Evolutionary conservation across 1,140 invertebrate genomes (phyloP).

Genomic region (Drosophila sechellia): DNA sequence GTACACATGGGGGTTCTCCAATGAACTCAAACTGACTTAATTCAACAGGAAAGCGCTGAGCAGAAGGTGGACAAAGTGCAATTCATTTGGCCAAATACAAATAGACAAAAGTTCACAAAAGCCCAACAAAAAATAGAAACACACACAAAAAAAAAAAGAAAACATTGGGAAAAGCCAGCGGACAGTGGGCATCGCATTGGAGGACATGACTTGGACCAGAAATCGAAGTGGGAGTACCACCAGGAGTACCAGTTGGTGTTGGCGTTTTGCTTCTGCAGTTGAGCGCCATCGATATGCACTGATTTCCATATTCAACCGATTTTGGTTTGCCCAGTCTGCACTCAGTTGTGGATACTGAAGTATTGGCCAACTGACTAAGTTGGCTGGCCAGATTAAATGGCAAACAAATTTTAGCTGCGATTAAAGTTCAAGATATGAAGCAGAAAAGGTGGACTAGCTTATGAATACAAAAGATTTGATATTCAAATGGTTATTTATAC

Average conservation of each 20-base stretch:
- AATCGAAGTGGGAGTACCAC: slow-evolving; percentile 26
- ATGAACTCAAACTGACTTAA: slow-evolving; percentile 34
- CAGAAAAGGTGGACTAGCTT: background rate
- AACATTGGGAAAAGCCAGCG: slow-evolving; percentile 22
- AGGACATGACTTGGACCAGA: slow-evolving; percentile 34
- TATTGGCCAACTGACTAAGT: slow-evolving; percentile 22
- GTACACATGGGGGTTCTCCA: slow-evolving; percentile 10
- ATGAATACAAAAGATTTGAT: background rate
- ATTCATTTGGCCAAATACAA: slow-evolving; percentile 57
- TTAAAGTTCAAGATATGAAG: slow-evolving; percentile 20
- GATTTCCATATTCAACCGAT: slow-evolving; percentile 54
- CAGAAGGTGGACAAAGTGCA: slow-evolving; percentile 47
- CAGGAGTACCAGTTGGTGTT: slow-evolving; percentile 21
- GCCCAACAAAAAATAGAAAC: slow-evolving; percentile 24
- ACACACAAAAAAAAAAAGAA: slow-evolving; percentile 1
- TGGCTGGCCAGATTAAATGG: slow-evolving; percentile 34
- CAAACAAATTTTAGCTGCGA: slow-evolving; percentile 40
- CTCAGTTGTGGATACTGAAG: slow-evolving; percentile 34
- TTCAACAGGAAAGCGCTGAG: slow-evolving; percentile 17
- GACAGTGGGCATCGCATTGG: slow-evolving; percentile 41
- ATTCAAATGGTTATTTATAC: too few species aligned
- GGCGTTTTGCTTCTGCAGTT: slow-evolving; percentile 20
- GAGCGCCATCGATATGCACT: slow-evolving; percentile 45
- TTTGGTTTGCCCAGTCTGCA: slow-evolving; percentile 30
- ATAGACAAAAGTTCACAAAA: slow-evolving; percentile 46